Evolutionary conservation across 53 echinoderm and acorn worm genomes (phyloP).

Genomic region (Hippasteria phrygiana): DNA sequence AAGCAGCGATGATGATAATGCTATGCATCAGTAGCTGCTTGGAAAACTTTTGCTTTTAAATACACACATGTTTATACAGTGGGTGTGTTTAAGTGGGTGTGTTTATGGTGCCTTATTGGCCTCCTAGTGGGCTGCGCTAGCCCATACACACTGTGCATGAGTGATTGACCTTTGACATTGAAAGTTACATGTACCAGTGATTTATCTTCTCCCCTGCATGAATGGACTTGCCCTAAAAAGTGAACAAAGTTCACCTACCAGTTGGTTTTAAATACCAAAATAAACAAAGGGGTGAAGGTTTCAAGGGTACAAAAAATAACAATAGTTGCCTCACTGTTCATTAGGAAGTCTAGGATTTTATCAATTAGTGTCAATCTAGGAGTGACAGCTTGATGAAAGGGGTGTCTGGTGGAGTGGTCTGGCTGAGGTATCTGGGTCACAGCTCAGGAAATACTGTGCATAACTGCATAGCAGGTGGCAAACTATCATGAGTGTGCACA

Average conservation of each 20-base stretch:
- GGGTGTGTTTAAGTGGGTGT: background rate
- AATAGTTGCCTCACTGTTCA: background rate
- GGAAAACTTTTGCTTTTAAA: background rate
- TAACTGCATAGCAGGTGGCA: slow-evolving; percentile 50
- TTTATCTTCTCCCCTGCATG: background rate
- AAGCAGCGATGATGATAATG: too few species aligned
- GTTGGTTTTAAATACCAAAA: background rate
- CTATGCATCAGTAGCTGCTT: too few species aligned
- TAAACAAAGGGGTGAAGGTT: slow-evolving; percentile 46
- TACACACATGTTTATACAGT: background rate
- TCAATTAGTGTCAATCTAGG: slow-evolving; percentile 5
- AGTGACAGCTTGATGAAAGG: slow-evolving; percentile 3
- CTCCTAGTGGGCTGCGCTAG: background rate
- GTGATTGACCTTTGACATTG: slow-evolving; percentile 27
- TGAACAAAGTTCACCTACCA: slow-evolving; percentile 1
- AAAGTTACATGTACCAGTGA: background rate
- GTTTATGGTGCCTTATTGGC: slow-evolving; percentile 1
- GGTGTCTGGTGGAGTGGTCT: background rate
- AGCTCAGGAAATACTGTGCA: slow-evolving; percentile 11
- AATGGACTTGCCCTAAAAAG: slow-evolving; percentile 49
- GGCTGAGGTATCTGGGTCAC: background rate
- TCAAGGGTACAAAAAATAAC: background rate
- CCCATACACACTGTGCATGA: background rate
- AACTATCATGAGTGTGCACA: background rate
- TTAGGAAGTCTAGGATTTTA: slow-evolving; percentile 37